Evolutionary conservation across 53 echinoderm and acorn worm species (phyloP).

Genomic region (Holothuria scabra): DNA sequence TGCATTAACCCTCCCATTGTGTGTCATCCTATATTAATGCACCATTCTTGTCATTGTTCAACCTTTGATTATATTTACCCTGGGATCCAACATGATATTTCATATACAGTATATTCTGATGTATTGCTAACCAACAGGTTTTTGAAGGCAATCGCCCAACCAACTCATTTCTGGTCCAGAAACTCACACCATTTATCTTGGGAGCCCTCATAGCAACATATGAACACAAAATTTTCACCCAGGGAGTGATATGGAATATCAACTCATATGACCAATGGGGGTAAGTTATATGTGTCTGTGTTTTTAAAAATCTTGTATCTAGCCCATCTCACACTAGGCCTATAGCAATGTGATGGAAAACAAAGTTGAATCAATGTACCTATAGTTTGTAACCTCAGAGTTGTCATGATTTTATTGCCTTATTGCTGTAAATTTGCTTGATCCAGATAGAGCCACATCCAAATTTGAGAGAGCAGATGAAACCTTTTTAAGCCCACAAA

Average conservation of each 20-base stretch:
- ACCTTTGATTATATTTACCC: too few relatives aligned
- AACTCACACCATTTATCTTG: constrained; percentile 82
- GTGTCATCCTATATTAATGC: too few relatives aligned
- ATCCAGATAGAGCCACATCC: too few relatives aligned
- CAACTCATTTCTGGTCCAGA: constrained; percentile 95
- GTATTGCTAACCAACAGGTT: constrained; percentile 65
- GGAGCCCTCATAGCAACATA: constrained; percentile 90
- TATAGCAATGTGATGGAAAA: background rate
- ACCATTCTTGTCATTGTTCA: too few relatives aligned
- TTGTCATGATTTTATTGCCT: too few relatives aligned
- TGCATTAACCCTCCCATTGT: too few relatives aligned
- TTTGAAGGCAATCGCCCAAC: constrained; percentile 99
- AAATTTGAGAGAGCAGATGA: too few relatives aligned
- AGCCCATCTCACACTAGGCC: background rate
- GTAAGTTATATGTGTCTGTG: constrained; percentile 78
- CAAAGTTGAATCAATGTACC: too few relatives aligned
- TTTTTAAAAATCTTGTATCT: too few relatives aligned
- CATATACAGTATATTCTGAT: background rate
- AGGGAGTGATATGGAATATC: constrained; percentile 97
- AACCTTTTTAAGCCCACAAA: too few relatives aligned
- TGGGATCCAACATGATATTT: background rate
- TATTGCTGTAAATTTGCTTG: too few relatives aligned
- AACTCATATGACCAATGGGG: constrained; percentile 99
- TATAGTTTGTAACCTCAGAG: too few relatives aligned
- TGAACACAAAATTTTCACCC: constrained; percentile 99